Evolutionary conservation across 2,888 invertebrate species (phyloP), one percentile per base, ranked within the genome.

Genomic region (Hyppa rectilinea): DNA sequence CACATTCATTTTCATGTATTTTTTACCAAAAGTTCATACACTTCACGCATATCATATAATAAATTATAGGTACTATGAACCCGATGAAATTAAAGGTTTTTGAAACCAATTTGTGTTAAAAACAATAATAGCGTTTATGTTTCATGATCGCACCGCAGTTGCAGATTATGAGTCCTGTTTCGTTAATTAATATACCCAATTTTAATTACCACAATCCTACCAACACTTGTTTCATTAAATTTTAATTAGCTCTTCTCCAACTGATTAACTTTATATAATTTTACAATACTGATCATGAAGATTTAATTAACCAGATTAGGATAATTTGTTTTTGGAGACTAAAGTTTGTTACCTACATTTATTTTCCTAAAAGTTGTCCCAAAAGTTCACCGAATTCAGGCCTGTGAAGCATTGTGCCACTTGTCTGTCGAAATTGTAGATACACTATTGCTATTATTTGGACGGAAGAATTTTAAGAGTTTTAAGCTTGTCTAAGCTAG

Each of bases 151-250:
- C 17, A 64, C 61, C 55, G 50, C 67, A 65, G 65, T 69, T 59
- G 26, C 40, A 58, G 34, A 63, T 62, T 7, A 71, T 70, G 53
- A 78, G 17, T 53, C 26, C 14, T 20, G 36, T 47, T 52, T 31
- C 45, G 63, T 60, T 82, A 64, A 71, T 71, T 58, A n/a, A n/a
- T n/a, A 67, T 71, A 10, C n/a, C 49, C 71, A 52, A 75, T 71
- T 82, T 61, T 31, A 75, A 67, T 75, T 45, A 75, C 43, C 69
- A 10, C 79, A 70, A 64, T 65, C 49, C 58, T 45, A 65, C 59
- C 56, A 23, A 69, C 60, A 76, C 53, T 67, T 79, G 63, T 65
- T 74, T 52, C 29, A 80, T 73, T 80, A 64, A 67, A 82, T 53
- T 70, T 68, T 68, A 82, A 79, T 82, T 65, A 75, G 58, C 45